Evolutionary conservation across 1,140 invertebrate species (phyloP).

Genomic region (Penaeus chinensis): DNA sequence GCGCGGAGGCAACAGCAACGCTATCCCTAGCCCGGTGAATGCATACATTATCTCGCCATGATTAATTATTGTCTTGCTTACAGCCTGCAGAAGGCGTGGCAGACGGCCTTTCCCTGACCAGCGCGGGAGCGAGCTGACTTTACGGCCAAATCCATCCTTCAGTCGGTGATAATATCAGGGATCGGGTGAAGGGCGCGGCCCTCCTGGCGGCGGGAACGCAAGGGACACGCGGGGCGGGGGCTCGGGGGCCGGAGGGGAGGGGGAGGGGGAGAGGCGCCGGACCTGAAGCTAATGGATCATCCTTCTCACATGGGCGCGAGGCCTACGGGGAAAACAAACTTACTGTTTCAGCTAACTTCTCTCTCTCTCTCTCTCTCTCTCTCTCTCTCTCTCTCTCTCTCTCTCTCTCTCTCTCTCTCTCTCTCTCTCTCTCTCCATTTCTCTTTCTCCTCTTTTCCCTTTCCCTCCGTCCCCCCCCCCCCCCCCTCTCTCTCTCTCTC

Average conservation of each 20-base stretch:
- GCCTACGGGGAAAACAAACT: not conserved
- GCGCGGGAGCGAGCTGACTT: too few species aligned
- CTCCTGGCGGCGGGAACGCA: too few species aligned
- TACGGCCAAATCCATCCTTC: too few species aligned
- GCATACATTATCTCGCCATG: too few species aligned
- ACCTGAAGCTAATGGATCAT: not conserved
- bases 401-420: slow-evolving; percentile 14
- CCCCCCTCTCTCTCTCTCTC: slow-evolving; percentile 2
- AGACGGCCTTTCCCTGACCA: too few species aligned
- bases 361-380: not conserved
- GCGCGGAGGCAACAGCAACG: too few species aligned
- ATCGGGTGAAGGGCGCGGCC: too few species aligned
- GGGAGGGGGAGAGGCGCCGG: not conserved
- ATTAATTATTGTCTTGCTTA: too few species aligned
- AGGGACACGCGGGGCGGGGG: not conserved
- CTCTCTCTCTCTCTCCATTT: slow-evolving; percentile 12
- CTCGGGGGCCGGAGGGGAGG: not conserved
- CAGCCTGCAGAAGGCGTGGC: too few species aligned
- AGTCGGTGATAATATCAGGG: too few species aligned
- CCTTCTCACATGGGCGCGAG: slow-evolving; percentile 8
- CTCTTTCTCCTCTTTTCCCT: not conserved
- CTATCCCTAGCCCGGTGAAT: too few species aligned
- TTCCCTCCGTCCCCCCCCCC: not conserved
- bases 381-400: slow-evolving; percentile 1
- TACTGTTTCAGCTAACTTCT: not conserved